phyloP scores from a whole-genome alignment of 2,113 vertebrate genomes.

The Hyperopisus bebe region DNA sequence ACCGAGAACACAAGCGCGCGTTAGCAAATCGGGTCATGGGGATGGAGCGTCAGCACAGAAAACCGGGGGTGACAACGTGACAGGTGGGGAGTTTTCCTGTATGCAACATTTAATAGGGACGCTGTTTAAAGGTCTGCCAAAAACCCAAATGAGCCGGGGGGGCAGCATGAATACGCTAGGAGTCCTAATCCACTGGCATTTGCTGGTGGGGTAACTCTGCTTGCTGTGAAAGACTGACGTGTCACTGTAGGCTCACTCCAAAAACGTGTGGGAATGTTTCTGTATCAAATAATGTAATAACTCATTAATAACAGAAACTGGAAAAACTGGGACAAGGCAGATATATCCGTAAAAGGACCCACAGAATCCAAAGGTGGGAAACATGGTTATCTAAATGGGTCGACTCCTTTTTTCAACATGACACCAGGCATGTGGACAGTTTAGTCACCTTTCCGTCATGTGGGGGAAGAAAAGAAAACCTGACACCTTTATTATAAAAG shows the following conservation, averaged over 20 bases:
- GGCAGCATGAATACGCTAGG: neutral
- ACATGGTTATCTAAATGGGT: neutral
- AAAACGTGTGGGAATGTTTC: neutral
- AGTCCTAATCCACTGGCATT: neutral
- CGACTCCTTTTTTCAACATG: neutral
- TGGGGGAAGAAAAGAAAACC: neutral
- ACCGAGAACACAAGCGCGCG: neutral
- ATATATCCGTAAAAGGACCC: neutral
- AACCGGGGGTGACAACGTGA: neutral
- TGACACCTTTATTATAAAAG: neutral
- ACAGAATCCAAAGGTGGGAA: neutral
- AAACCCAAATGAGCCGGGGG: neutral
- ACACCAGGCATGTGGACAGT: neutral
- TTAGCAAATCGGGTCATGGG: neutral
- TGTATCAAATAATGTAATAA: neutral
- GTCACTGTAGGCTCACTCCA: neutral
- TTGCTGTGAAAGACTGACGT: neutral
- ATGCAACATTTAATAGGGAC: neutral
- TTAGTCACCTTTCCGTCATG: neutral
- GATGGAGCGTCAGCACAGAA: neutral
- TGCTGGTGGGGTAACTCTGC: neutral
- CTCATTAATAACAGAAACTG: neutral
- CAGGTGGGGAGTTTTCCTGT: neutral
- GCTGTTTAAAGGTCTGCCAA: neutral
- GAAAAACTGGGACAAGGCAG: neutral